These are phyloP conservation scores for Nasonia vitripennis DNA, from an alignment of 1,140 invertebrate genomes.

Conservation along the genomic window DNA sequence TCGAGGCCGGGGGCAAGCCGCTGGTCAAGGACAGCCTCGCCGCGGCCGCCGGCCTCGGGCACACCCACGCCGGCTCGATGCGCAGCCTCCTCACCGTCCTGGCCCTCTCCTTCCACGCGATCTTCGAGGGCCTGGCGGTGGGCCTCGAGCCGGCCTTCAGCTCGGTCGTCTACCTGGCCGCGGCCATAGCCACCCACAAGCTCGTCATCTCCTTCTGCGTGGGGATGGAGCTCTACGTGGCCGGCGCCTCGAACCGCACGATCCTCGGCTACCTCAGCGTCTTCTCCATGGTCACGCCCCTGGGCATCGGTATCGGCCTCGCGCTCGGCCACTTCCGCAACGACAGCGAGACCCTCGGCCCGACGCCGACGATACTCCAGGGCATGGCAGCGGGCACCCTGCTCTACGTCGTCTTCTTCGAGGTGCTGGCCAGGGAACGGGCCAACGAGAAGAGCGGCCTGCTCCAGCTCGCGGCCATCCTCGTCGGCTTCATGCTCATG, in stretches of 20 bases:
- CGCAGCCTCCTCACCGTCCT: constrained; percentile 81
- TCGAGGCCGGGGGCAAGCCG: not conserved
- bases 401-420: constrained; percentile 93
- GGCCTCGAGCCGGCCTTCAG: constrained; percentile 81
- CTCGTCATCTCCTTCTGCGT: constrained; percentile 84
- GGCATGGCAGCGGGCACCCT: constrained; percentile 91
- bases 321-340: constrained; percentile 71
- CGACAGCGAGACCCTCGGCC: constrained; percentile 71
- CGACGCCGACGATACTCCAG: constrained; percentile 79
- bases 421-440: constrained; percentile 87
- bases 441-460: constrained; percentile 81
- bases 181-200: constrained; percentile 85
- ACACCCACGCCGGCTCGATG: constrained; percentile 69
- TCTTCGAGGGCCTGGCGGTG: constrained; percentile 89
- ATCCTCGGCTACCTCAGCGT: constrained; percentile 79
- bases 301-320: constrained; percentile 81
- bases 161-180: constrained; percentile 82
- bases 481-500: constrained; percentile 87
- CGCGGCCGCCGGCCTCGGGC: not conserved
- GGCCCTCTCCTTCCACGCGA: constrained; percentile 87
- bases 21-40: constrained; percentile 5
- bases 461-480: constrained; percentile 81
- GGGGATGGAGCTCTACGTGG: constrained; percentile 81
- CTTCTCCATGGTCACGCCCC: constrained; percentile 82
- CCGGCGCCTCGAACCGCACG: constrained; percentile 76